phyloP scores from a whole-genome alignment of 2,888 invertebrate genomes.

The Lepidonotus clava region DNA sequence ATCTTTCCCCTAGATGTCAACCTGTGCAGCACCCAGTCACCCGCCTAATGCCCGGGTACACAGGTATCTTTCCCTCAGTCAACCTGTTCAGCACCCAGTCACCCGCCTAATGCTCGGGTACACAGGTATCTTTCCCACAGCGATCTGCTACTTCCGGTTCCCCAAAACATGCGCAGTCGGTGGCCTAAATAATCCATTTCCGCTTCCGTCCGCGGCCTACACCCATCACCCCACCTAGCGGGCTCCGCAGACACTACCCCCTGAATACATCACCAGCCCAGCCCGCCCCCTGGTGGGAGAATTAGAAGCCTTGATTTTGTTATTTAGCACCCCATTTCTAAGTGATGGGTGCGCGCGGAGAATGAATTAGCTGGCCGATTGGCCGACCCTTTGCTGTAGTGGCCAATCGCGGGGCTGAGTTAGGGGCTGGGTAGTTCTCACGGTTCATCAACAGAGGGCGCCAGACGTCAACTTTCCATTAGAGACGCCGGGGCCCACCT shows the following conservation, averaged over 20 bases:
- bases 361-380: neutral
- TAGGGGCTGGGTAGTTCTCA: constrained; percentile 6
- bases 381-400: too few species aligned
- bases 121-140: neutral
- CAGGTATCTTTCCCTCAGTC: too few species aligned
- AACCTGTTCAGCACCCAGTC: too few species aligned
- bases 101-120: neutral
- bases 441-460: constrained; percentile 16
- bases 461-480: neutral
- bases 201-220: neutral
- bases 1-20: too few species aligned
- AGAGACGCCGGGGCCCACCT: neutral
- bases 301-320: neutral
- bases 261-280: neutral
- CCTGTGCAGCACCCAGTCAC: too few species aligned
- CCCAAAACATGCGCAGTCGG: constrained; percentile 18
- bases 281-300: neutral
- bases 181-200: constrained; percentile 4
- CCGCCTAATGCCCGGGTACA: too few species aligned
- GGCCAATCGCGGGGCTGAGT: too few species aligned
- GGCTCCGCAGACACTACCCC: neutral
- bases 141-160: neutral
- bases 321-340: neutral
- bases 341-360: neutral
- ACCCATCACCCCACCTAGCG: neutral